These are phyloP conservation scores for Drosophila kikkawai DNA, from an alignment of 1,140 invertebrate genomes.

Conservation along the genomic window DNA sequence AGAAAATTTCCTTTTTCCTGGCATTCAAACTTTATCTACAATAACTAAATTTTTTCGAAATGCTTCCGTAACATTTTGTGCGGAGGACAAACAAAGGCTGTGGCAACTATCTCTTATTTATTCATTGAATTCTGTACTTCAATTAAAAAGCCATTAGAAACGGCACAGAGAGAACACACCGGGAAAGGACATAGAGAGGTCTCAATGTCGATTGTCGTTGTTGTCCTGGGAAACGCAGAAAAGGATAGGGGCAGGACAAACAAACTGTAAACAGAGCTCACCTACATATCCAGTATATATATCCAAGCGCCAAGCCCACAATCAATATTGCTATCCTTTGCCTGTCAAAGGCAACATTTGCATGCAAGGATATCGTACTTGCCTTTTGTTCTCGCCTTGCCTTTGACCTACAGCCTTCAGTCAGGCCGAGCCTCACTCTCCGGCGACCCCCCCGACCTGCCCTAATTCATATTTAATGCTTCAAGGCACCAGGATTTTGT, in stretches of 20 bases:
- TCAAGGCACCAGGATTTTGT: conserved; percentile 25
- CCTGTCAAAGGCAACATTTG: conserved; percentile 73
- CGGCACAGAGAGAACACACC: conserved; percentile 9
- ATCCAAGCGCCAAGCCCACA: conserved; percentile 27
- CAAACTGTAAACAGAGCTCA: conserved; percentile 59
- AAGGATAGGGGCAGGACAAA: conserved; percentile 36
- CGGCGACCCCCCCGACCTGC: conserved; percentile 1
- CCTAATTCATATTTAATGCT: conserved; percentile 79
- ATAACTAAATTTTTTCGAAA: conserved; percentile 19
- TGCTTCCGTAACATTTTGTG: conserved; percentile 12
- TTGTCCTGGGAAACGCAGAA: conserved; percentile 65
- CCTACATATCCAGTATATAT: conserved; percentile 12
- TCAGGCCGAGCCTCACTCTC: background rate
- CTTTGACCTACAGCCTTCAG: conserved; percentile 55
- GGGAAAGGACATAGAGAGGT: conserved; percentile 23
- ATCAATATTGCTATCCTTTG: conserved; percentile 79
- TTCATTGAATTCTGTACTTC: conserved; percentile 76
- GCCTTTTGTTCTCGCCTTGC: conserved; percentile 53
- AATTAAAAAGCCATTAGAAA: conserved; percentile 79
- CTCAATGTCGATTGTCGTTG: conserved; percentile 53
- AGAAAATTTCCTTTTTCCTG: conserved; percentile 58
- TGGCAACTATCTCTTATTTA: conserved; percentile 71
- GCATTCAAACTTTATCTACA: conserved; percentile 45
- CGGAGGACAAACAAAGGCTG: conserved; percentile 33
- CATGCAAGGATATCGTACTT: conserved; percentile 76